phyloP scores from a whole-genome alignment of 2,113 vertebrate genomes.

The Myotis lucifugus region DNA sequence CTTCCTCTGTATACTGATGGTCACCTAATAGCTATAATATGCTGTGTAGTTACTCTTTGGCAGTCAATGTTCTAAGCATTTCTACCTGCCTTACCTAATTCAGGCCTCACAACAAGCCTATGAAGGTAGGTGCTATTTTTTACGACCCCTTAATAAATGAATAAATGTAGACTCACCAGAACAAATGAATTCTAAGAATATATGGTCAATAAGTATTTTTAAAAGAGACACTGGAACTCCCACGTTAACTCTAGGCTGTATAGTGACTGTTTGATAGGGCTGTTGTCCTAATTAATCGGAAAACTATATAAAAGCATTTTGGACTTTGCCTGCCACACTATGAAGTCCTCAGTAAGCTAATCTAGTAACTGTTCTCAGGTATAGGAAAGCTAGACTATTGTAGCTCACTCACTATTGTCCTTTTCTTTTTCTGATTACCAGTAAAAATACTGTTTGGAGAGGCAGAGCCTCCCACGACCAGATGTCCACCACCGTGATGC shows the following conservation, averaged over 20 bases:
- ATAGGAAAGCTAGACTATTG: not conserved
- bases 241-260: not conserved
- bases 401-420: not conserved
- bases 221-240: not conserved
- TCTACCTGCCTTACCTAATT: not conserved
- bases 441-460: not conserved
- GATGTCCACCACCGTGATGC: not conserved
- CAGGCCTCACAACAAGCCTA: not conserved
- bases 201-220: not conserved
- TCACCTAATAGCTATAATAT: not conserved
- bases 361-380: not conserved
- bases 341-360: not conserved
- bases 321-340: not conserved
- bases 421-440: not conserved
- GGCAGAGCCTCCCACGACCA: not conserved
- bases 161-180: not conserved
- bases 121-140: not conserved
- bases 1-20: not conserved
- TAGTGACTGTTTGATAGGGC: not conserved
- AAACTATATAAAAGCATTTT: not conserved
- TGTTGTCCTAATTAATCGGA: not conserved
- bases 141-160: not conserved
- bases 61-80: not conserved
- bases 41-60: not conserved
- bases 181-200: conserved; percentile 17